phyloP scores from a whole-genome alignment of 2,113 vertebrate species.

The Corythornis cristatus region DNA sequence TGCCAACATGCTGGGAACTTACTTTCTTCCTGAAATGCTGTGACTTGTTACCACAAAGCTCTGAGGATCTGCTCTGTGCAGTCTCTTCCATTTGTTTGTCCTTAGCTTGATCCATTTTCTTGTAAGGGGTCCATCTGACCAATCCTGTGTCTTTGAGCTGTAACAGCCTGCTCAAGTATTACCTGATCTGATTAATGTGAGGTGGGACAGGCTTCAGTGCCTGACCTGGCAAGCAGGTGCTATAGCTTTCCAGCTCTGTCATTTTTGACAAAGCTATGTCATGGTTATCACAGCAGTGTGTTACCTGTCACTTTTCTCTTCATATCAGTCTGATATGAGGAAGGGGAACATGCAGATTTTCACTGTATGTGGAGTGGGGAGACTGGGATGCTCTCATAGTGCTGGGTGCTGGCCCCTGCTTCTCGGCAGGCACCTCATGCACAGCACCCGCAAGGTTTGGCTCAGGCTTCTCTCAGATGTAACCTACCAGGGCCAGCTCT shows the following conservation, averaged over 20 bases:
- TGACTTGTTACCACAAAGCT: not conserved
- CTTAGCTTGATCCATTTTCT: not conserved
- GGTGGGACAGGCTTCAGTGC: not conserved
- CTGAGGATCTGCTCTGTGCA: not conserved
- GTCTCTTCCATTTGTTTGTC: not conserved
- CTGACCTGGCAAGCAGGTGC: not conserved
- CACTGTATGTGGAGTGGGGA: not conserved
- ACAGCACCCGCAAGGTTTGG: not conserved
- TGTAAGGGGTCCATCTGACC: not conserved
- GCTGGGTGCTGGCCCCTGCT: not conserved
- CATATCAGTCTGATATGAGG: too few species aligned
- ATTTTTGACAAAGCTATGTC: not conserved
- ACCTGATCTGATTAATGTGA: not conserved
- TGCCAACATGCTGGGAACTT: not conserved
- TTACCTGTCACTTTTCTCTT: not conserved
- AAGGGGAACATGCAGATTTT: too few species aligned
- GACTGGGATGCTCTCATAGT: not conserved
- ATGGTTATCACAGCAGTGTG: not conserved
- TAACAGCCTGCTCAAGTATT: not conserved
- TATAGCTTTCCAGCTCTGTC: not conserved
- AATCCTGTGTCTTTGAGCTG: not conserved
- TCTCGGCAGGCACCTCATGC: not conserved
- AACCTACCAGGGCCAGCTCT: not conserved
- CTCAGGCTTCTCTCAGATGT: not conserved
- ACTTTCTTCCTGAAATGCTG: not conserved